phyloP scores from a whole-genome alignment of 2,888 invertebrate species.

The Limnephilus lunatus region DNA sequence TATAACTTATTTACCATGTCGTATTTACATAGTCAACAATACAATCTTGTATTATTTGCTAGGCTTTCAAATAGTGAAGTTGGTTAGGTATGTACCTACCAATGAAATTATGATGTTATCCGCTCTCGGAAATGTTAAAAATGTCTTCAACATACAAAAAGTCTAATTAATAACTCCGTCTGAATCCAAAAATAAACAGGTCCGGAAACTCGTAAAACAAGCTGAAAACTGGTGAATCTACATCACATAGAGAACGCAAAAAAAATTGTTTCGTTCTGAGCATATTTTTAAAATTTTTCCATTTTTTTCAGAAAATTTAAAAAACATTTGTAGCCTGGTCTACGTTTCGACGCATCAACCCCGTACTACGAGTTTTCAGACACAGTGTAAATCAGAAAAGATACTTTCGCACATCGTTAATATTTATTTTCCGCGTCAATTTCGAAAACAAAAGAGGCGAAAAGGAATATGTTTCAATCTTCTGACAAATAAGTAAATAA shows the following conservation, averaged over 20 bases:
- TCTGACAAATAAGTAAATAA: not conserved
- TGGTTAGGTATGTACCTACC: not conserved
- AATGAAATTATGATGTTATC: not conserved
- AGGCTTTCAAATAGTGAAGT: not conserved
- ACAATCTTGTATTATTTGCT: not conserved
- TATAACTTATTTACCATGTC: not conserved
- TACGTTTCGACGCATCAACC: too few relatives aligned
- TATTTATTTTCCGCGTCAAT: not conserved
- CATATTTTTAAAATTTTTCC: too few relatives aligned
- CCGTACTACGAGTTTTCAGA: too few relatives aligned
- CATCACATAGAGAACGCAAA: too few relatives aligned
- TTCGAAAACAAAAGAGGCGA: not conserved
- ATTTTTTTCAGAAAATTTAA: too few relatives aligned
- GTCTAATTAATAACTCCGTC: not conserved
- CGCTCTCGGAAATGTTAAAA: not conserved
- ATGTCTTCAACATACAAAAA: not conserved
- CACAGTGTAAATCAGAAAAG: too few relatives aligned
- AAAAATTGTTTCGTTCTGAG: too few relatives aligned
- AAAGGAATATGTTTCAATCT: not conserved
- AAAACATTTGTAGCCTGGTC: too few relatives aligned
- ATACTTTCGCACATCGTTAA: too few relatives aligned
- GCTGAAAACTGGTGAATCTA: too few relatives aligned
- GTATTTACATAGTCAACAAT: not conserved
- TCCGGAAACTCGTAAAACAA: too few relatives aligned
- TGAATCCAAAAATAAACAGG: too few relatives aligned